Base-by-base conservation (phyloP, 2,797 vertebrate species). In the Hozukius guyotensis region DNA sequence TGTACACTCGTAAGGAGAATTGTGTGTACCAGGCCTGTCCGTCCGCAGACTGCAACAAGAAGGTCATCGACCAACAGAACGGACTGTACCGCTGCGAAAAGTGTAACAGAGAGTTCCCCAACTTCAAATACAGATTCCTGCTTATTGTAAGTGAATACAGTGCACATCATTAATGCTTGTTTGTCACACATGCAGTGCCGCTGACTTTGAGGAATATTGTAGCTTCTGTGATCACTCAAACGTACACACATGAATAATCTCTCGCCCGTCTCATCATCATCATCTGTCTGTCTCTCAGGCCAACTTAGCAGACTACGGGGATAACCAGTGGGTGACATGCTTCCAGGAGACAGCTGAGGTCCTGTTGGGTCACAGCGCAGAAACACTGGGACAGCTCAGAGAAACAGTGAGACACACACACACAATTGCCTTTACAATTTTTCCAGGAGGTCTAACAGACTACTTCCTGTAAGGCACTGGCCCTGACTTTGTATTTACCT, bases 311-410 rank as follows among this genome's bases (percentile, higher is more conserved):
- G 99, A 99, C 93, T 97, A 95, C 59, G 93, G 96, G 20, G 97
- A 98, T 69, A 99, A 99, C 91, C 97, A 98, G 93, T 99, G 98
- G 99, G 95, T 99, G 89, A 99, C 97, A 2, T 99, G 98, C 90
- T 99, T 99, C 95, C 98, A 99, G 90, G 98, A 99, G 61, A 92
- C 96, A 70, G 98, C 97, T 3, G 98, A 99, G 92, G 92, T 91
- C 75, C 95, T 99, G 87, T 94, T 99, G 46, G 98, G 98, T 80
- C 97, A 97, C 77, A 97, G 88, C 1, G 86, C 97, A 16, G 93
- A 96, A 66, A 95, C 96, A 64, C 93, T 99, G 56, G 98, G 98
- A 80, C 95, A 97, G 32, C 93, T 99, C 62, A 97, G 95, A 92
- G 97, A 98, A 65, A 97, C 97, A 69, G 98, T 99, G 78, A 96